Evolutionary conservation across 2,113 vertebrate genomes (phyloP).

Genomic region (Mormyrus lacerda): DNA sequence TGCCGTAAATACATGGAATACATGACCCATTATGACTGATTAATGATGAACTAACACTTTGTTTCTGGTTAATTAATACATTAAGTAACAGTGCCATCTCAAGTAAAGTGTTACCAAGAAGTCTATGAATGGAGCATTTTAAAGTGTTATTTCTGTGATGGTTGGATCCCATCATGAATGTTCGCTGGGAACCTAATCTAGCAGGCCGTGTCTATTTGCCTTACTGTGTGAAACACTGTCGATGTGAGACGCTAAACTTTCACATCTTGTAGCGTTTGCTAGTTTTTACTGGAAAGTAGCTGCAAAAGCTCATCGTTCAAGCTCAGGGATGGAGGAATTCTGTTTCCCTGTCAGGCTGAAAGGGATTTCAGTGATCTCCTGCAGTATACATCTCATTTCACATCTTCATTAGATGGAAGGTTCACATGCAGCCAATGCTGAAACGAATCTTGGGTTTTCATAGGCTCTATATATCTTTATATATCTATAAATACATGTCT

Average conservation of each 20-base stretch:
- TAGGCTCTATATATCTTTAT: no score
- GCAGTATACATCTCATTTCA: background rate
- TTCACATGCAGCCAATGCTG: background rate
- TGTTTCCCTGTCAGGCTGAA: background rate
- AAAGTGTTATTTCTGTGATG: background rate
- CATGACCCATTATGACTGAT: background rate
- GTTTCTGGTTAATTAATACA: background rate
- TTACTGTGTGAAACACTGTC: background rate
- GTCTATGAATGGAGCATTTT: background rate
- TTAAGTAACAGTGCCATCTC: background rate
- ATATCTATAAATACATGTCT: background rate
- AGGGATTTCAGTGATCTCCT: background rate
- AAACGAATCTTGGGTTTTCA: background rate
- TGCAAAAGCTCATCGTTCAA: background rate
- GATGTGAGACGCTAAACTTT: background rate
- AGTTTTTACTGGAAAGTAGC: background rate
- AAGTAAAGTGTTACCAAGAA: background rate
- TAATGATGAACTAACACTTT: background rate
- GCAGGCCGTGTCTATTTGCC: background rate
- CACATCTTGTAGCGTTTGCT: background rate
- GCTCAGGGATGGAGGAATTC: background rate
- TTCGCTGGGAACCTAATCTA: background rate
- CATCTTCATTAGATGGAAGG: background rate
- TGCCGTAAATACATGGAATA: background rate
- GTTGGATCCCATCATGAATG: background rate